phyloP scores from a whole-genome alignment of 1,140 invertebrate species.

The Probaryconus sp. region DNA sequence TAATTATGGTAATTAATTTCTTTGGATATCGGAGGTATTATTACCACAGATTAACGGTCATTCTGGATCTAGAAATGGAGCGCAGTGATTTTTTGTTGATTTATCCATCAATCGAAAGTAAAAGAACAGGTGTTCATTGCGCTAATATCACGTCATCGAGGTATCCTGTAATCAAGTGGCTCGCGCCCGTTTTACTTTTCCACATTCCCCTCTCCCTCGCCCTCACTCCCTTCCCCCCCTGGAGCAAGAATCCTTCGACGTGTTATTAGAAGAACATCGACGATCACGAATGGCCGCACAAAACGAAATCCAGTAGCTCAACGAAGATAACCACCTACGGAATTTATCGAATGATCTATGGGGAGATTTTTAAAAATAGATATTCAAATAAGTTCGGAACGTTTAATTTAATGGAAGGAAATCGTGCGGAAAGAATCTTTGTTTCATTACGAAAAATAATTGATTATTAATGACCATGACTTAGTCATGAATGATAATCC shows the following conservation, averaged over 20 bases:
- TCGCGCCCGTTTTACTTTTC: slow-evolving; percentile 56
- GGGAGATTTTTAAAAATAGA: slow-evolving; percentile 49
- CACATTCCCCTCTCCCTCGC: slow-evolving; percentile 6
- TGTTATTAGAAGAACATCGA: slow-evolving; percentile 72
- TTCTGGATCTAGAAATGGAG: slow-evolving; percentile 2
- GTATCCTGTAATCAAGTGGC: slow-evolving; percentile 72
- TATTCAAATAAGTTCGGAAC: slow-evolving; percentile 47
- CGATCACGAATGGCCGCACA: slow-evolving; percentile 57
- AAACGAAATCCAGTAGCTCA: slow-evolving; percentile 62
- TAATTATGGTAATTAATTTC: slow-evolving; percentile 44
- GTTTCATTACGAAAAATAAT: slow-evolving; percentile 52
- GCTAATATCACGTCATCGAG: slow-evolving; percentile 72
- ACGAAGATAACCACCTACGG: slow-evolving; percentile 54
- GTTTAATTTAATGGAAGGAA: slow-evolving; percentile 35
- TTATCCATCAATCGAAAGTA: slow-evolving; percentile 14
- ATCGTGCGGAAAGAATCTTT: slow-evolving; percentile 24
- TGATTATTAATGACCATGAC: slow-evolving; percentile 36
- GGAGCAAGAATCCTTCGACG: slow-evolving; percentile 56
- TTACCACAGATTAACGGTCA: slow-evolving; percentile 39
- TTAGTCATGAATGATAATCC: slow-evolving; percentile 41
- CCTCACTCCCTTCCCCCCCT: slow-evolving; percentile 30
- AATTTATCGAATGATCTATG: slow-evolving; percentile 67
- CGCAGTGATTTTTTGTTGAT: slow-evolving; percentile 12
- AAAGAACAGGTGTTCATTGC: slow-evolving; percentile 65
- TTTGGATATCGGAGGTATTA: slow-evolving; percentile 14